Conservation (phyloP, 2,888 invertebrate genomes). For the Laspeyria flexula region DNA sequence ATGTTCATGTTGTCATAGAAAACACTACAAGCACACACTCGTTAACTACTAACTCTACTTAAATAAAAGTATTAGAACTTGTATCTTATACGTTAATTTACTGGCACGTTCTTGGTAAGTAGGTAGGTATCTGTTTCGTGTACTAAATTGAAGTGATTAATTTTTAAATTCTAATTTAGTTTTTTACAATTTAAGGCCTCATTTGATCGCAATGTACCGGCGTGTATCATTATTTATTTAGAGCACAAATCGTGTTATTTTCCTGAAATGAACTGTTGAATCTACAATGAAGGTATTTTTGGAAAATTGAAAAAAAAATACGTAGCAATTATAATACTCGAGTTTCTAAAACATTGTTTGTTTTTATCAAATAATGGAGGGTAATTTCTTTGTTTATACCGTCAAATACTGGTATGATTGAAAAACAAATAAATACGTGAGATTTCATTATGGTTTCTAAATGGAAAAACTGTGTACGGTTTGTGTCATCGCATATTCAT, state of each 20-base stretch:
- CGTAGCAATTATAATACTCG: slow-evolving; percentile 5
- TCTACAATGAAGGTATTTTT: slow-evolving; percentile 56
- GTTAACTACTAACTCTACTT: background rate
- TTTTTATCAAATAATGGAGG: slow-evolving; percentile 3
- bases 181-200: slow-evolving; percentile 52
- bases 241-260: slow-evolving; percentile 59
- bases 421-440: slow-evolving; percentile 78
- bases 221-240: slow-evolving; percentile 61
- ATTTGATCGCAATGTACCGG: slow-evolving; percentile 55
- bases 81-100: too few species aligned
- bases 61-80: too few species aligned
- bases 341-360: background rate
- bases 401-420: slow-evolving; percentile 66
- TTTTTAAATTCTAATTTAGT: slow-evolving; percentile 51
- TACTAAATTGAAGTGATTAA: slow-evolving; percentile 27
- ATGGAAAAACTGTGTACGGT: slow-evolving; percentile 85
- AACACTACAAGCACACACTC: slow-evolving; percentile 5
- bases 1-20: slow-evolving; percentile 17
- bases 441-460: slow-evolving; percentile 82
- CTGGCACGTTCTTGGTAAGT: too few species aligned
- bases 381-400: slow-evolving; percentile 30
- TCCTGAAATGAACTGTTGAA: slow-evolving; percentile 62
- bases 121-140: too few species aligned
- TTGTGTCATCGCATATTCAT: slow-evolving; percentile 86
- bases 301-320: slow-evolving; percentile 18